These are phyloP conservation scores for Hemicentrotus pulcherrimus DNA, from an alignment of 35 echinoderm and acorn worm species.

Conservation along the genomic window DNA sequence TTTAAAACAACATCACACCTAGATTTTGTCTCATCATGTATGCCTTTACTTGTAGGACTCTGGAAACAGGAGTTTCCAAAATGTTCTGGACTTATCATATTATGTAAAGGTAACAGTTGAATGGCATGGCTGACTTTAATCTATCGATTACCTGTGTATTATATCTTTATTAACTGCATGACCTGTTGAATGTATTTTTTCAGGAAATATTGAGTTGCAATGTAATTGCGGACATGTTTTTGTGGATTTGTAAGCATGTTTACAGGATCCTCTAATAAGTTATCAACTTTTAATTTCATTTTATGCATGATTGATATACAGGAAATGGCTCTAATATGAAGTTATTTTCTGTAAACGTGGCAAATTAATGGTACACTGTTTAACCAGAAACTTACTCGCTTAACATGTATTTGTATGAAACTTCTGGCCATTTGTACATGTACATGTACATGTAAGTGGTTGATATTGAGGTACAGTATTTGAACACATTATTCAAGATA, in stretches of 20 bases:
- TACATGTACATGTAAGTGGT: too few relatives aligned
- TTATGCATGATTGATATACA: background rate
- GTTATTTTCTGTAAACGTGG: too few relatives aligned
- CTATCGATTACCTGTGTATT: background rate
- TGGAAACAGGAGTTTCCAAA: slow-evolving; percentile 15
- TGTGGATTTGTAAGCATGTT: background rate
- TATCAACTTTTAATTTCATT: background rate
- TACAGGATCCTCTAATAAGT: background rate
- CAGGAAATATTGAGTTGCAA: background rate
- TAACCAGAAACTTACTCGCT: too few relatives aligned
- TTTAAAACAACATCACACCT: background rate
- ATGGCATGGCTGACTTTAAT: background rate
- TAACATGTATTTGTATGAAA: too few relatives aligned
- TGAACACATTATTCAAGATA: too few relatives aligned
- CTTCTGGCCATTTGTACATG: too few relatives aligned
- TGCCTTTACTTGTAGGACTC: slow-evolving; percentile 1
- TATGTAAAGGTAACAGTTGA: slow-evolving; percentile 18
- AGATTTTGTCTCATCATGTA: background rate
- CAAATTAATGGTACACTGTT: too few relatives aligned
- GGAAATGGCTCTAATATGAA: background rate
- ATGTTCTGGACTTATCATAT: background rate
- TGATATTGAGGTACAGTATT: too few relatives aligned
- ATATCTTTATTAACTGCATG: background rate
- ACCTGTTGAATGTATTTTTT: background rate
- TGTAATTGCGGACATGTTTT: background rate